Evolutionary conservation across 1,140 invertebrate species (phyloP).

Genomic region (Cyrtorhinus lividipennis): DNA sequence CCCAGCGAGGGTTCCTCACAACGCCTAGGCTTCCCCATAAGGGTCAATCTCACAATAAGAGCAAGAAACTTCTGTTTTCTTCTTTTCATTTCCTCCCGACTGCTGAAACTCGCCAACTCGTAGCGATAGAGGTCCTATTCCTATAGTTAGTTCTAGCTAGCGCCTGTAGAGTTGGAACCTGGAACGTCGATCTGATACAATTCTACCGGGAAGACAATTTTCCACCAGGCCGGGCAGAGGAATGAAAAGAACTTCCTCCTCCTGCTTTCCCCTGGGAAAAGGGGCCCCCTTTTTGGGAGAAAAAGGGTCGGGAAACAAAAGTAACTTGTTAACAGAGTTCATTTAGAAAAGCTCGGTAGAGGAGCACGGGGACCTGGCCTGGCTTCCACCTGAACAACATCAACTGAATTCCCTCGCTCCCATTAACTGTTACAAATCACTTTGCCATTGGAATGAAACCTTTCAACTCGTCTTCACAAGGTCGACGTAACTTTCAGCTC

Average conservation of each 20-base stretch:
- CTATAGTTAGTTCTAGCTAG: too few relatives aligned
- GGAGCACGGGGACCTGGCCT: background rate
- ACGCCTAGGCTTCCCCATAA: too few relatives aligned
- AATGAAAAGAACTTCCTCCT: background rate
- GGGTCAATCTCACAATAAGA: background rate
- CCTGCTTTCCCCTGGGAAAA: background rate
- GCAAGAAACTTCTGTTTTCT: too few relatives aligned
- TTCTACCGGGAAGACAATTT: slow-evolving; percentile 3
- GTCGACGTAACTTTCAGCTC: background rate
- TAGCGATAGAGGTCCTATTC: too few relatives aligned
- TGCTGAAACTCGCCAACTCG: too few relatives aligned
- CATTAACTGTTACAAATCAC: slow-evolving; percentile 10
- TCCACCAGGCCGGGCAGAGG: background rate
- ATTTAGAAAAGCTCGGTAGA: background rate
- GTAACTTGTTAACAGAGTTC: slow-evolving; percentile 9
- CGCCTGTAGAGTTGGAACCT: background rate
- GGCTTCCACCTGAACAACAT: slow-evolving; percentile 1
- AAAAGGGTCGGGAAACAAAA: slow-evolving; percentile 1
- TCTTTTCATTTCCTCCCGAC: too few relatives aligned
- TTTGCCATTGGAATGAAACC: background rate
- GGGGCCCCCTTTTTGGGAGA: background rate
- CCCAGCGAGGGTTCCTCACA: too few relatives aligned
- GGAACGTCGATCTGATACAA: slow-evolving; percentile 7
- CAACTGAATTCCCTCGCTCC: slow-evolving; percentile 5
- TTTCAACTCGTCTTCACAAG: background rate